Conservation (phyloP, 2,797 vertebrate genomes). For the Rhinogobio ventralis region DNA sequence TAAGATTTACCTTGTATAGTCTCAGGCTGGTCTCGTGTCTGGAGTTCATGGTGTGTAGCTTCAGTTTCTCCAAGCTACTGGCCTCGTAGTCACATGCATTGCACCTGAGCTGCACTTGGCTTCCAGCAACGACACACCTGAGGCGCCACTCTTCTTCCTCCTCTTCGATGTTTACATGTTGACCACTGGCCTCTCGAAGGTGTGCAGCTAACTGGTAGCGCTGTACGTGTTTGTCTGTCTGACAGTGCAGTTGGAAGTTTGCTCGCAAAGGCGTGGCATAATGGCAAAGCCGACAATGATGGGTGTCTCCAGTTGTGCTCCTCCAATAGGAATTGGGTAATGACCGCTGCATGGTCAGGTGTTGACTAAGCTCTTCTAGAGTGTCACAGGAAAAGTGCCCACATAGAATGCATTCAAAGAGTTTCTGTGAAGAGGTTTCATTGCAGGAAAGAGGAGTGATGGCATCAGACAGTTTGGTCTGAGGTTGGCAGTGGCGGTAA, state of each 20-base stretch:
- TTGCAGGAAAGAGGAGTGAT: slow-evolving; percentile 30
- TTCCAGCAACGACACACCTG: slow-evolving; percentile 92
- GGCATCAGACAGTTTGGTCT: slow-evolving; percentile 50
- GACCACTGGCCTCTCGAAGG: slow-evolving; percentile 86
- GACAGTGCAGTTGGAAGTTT: slow-evolving; percentile 98
- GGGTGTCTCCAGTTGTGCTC: slow-evolving; percentile 91
- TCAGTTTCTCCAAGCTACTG: slow-evolving; percentile 95
- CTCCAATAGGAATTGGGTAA: slow-evolving; percentile 96
- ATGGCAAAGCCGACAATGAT: slow-evolving; percentile 94
- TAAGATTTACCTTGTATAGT: slow-evolving; percentile 87
- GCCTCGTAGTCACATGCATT: slow-evolving; percentile 96
- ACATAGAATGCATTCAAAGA: slow-evolving; percentile 97
- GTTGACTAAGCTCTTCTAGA: slow-evolving; percentile 91
- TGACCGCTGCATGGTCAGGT: slow-evolving; percentile 90
- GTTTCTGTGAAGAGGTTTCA: slow-evolving; percentile 68
- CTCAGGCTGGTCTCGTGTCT: slow-evolving; percentile 93
- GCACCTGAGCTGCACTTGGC: slow-evolving; percentile 93
- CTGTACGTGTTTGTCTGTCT: slow-evolving; percentile 96
- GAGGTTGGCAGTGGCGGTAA: slow-evolving; percentile 61
- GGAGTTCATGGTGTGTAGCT: slow-evolving; percentile 90
- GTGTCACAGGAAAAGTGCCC: slow-evolving; percentile 95
- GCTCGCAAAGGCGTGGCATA: slow-evolving; percentile 98
- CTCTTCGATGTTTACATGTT: slow-evolving; percentile 83
- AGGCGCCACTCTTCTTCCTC: slow-evolving; percentile 84
- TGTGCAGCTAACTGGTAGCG: slow-evolving; percentile 97